These are phyloP conservation scores for Micoletzkya japonica DNA, from an alignment of 2,888 invertebrate species.

Conservation along the genomic window DNA sequence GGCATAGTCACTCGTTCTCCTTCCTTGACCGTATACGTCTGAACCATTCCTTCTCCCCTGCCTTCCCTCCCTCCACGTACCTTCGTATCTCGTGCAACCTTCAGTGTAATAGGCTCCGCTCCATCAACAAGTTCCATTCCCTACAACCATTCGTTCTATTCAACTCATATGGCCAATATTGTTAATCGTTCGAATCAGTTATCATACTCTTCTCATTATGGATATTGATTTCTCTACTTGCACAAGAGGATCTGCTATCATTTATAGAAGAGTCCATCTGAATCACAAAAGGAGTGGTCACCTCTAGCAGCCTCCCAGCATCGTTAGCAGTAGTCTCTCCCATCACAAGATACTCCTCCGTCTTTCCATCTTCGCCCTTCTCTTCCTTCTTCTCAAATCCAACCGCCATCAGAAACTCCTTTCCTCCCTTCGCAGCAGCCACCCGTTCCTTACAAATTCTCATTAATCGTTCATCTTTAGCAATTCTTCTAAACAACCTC, in stretches of 20 bases:
- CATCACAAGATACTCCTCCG: constrained; percentile 60
- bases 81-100: constrained; percentile 81
- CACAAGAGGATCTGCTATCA: no score
- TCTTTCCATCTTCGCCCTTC: constrained; percentile 66
- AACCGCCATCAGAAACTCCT: constrained; percentile 41
- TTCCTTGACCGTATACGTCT: constrained; percentile 46
- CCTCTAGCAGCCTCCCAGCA: constrained; percentile 31
- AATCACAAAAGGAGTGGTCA: constrained; percentile 51
- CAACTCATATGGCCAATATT: neutral
- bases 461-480: neutral
- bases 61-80: constrained; percentile 60
- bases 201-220: no score
- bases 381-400: constrained; percentile 74
- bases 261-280: no score
- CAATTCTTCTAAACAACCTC: neutral
- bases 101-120: constrained; percentile 80
- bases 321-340: constrained; percentile 44
- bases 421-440: constrained; percentile 36
- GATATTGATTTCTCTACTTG: no score
- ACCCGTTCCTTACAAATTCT: constrained; percentile 39
- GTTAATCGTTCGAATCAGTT: neutral
- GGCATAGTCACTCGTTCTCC: constrained; percentile 58
- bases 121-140: constrained; percentile 78
- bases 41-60: neutral
- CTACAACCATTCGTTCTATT: constrained; percentile 1